phyloP scores from a whole-genome alignment of 2,888 invertebrate species.

The Uropetala carovei region DNA sequence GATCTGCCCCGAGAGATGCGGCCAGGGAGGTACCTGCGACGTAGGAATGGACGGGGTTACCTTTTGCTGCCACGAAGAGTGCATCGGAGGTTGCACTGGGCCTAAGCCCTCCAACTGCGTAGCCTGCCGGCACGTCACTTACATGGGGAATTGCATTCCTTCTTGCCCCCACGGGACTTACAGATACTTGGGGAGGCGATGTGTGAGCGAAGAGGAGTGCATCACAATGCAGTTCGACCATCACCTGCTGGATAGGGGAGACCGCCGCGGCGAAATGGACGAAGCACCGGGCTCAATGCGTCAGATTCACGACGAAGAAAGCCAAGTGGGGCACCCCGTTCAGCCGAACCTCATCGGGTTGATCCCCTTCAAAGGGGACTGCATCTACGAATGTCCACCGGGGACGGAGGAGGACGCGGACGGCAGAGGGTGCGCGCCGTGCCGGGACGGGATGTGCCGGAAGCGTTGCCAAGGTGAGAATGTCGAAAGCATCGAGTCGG shows the following conservation, averaged over 20 bases:
- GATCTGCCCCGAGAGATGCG: conserved; percentile 7
- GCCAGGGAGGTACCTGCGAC: not conserved
- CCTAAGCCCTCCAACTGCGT: conserved; percentile 78
- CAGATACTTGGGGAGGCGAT: conserved; percentile 76
- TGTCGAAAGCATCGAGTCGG: conserved; percentile 82
- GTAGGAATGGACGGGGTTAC: not conserved
- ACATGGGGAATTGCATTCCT: conserved; percentile 79
- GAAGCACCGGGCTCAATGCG: not conserved
- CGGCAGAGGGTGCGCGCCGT: conserved; percentile 71
- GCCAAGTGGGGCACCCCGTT: not conserved
- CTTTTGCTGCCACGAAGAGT: conserved; percentile 83
- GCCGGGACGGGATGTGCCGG: conserved; percentile 72
- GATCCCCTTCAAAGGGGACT: conserved; percentile 78
- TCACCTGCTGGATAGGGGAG: conserved; percentile 67
- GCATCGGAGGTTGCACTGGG: conserved; percentile 86
- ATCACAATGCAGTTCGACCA: conserved; percentile 70
- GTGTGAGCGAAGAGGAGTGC: conserved; percentile 85
- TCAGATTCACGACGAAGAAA: not conserved
- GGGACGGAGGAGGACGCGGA: conserved; percentile 75
- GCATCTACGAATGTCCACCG: conserved; percentile 82
- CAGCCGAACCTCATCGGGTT: conserved; percentile 76
- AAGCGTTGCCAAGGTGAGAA: conserved; percentile 79
- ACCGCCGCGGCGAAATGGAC: conserved; percentile 65
- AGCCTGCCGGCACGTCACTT: conserved; percentile 79
- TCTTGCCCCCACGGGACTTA: conserved; percentile 78